These are phyloP conservation scores for Rhabdomys dilectus DNA, from an alignment of 2,113 vertebrate genomes.

Conservation along the genomic window DNA sequence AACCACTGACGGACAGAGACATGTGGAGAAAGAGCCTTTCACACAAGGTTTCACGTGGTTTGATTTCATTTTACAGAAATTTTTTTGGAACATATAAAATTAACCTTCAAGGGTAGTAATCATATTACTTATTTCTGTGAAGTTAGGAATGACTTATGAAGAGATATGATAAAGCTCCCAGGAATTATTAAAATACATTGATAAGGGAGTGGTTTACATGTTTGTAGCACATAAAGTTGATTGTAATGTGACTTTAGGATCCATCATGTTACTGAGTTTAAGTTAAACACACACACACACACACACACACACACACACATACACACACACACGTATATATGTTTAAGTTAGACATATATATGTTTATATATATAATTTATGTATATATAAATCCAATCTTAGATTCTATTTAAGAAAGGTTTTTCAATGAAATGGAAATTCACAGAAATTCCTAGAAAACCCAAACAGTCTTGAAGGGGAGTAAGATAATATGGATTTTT, in stretches of 20 bases:
- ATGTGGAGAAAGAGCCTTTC: not conserved
- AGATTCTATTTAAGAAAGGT: conserved; percentile 1
- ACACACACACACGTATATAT: too few species aligned
- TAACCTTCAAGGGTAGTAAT: not conserved
- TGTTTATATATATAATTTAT: not conserved
- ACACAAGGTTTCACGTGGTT: not conserved
- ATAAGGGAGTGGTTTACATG: not conserved
- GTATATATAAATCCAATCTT: not conserved
- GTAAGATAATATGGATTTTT: not conserved
- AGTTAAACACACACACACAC: too few species aligned
- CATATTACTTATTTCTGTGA: not conserved
- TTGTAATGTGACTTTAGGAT: not conserved
- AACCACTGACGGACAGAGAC: not conserved
- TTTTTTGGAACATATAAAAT: conserved; percentile 49
- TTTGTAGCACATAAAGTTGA: not conserved
- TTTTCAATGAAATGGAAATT: conserved; percentile 28
- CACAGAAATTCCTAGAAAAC: not conserved
- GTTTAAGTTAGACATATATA: not conserved
- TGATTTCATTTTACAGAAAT: not conserved
- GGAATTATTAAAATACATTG: not conserved
- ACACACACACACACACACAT: too few species aligned
- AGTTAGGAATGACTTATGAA: not conserved
- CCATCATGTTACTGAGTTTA: not conserved
- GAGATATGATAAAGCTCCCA: not conserved
- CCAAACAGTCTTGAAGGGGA: not conserved